These are phyloP conservation scores for Hippocampus guttulatus DNA, from an alignment of 2,113 vertebrate species.

Conservation along the genomic window DNA sequence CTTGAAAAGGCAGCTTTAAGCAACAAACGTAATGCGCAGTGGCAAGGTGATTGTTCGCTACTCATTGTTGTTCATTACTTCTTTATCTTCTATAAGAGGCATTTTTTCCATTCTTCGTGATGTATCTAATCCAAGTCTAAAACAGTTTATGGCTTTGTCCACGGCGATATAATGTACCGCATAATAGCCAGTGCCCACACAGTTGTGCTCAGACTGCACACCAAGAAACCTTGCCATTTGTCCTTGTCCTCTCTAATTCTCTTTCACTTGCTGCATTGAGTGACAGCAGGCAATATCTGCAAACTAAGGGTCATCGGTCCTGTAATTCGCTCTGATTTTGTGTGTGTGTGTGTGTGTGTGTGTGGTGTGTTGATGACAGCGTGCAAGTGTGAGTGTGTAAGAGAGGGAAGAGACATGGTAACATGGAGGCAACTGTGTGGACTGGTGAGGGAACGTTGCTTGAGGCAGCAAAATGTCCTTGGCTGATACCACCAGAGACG, in stretches of 20 bases:
- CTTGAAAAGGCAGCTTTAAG: conserved; percentile 33
- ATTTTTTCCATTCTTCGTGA: conserved; percentile 21
- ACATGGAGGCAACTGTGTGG: not conserved
- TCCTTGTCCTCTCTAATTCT: conserved; percentile 29
- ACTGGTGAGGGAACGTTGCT: conserved; percentile 11
- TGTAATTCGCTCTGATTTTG: conserved; percentile 9
- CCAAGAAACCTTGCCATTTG: conserved; percentile 30
- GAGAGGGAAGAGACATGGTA: not conserved
- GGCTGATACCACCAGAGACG: conserved; percentile 26
- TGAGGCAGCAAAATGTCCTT: conserved; percentile 35
- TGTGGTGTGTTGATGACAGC: not conserved
- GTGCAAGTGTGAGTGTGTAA: not conserved
- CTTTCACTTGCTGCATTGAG: conserved; percentile 44
- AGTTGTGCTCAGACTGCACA: not conserved
- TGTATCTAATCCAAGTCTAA: not conserved
- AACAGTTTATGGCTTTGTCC: not conserved
- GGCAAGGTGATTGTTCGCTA: conserved; percentile 45
- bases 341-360: not conserved
- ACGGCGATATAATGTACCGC: not conserved
- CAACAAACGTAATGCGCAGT: conserved; percentile 30
- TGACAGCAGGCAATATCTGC: conserved; percentile 34
- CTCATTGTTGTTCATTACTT: conserved; percentile 29
- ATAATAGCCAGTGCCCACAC: not conserved
- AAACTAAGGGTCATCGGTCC: conserved; percentile 41
- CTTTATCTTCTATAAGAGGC: not conserved